Conservation (phyloP, 2,888 invertebrate species). For the Polyommatus iphigenia region DNA sequence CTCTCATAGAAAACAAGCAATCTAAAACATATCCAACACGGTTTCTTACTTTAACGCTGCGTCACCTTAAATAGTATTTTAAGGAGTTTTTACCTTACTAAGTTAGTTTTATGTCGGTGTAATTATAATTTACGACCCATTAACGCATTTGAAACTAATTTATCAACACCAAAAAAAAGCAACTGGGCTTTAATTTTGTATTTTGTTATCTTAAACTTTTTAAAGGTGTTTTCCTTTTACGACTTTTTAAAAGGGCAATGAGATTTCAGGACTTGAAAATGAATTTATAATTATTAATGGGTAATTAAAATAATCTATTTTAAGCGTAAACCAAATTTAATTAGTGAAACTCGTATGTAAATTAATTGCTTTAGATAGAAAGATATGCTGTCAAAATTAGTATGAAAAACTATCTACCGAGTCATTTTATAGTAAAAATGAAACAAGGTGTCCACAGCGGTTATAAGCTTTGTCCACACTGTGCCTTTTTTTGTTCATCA, state of each 20-base stretch:
- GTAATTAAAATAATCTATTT: slow-evolving; percentile 18
- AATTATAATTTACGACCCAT: slow-evolving; percentile 9
- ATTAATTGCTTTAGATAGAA: slow-evolving; percentile 19
- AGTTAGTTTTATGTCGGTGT: background rate
- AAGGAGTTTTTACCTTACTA: background rate
- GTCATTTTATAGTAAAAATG: too few species aligned
- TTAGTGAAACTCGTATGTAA: background rate
- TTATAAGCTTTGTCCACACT: too few species aligned
- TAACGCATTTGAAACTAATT: slow-evolving; percentile 2
- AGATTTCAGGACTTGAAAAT: background rate
- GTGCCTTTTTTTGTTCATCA: too few species aligned
- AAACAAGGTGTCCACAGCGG: too few species aligned
- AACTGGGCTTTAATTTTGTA: background rate
- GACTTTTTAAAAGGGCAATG: slow-evolving; percentile 28
- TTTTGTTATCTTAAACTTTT: background rate
- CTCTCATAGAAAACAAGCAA: too few species aligned
- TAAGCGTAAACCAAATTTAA: slow-evolving; percentile 18
- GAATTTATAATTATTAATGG: slow-evolving; percentile 8
- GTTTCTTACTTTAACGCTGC: too few species aligned
- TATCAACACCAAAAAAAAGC: slow-evolving; percentile 10
- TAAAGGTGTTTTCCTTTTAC: slow-evolving; percentile 22
- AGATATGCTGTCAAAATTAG: too few species aligned
- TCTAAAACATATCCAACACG: too few species aligned
- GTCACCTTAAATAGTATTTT: background rate
- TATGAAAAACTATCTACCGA: too few species aligned